Base-by-base conservation (phyloP, 2,888 invertebrate genomes). In the Isotomurus palustris region DNA sequence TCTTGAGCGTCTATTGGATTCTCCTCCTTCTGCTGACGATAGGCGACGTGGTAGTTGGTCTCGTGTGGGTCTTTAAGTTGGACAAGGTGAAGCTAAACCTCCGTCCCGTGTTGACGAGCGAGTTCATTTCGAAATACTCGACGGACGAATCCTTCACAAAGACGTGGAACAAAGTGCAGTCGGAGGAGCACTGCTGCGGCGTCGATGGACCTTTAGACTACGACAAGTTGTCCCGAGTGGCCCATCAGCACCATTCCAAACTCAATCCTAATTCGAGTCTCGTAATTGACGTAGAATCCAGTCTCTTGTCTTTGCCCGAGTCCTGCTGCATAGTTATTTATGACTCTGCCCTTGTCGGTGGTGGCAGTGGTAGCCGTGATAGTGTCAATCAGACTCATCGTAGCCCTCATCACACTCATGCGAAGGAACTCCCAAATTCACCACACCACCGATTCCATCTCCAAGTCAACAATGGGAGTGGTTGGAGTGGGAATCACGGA, bases 1-100 rank as follows among this genome's bases (percentile, higher is more conserved):
- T 90, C 71, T 81, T 91, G 58, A 87, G 88, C 79, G 84, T 86
- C 64, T 91, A 90, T 75, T 91, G 90, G 90, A 78, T 88, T 58
- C 81, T 89, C 29, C 78, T 91, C 67, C 79, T 91, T 40, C 84
- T 86, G 22, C 80, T 91, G 48, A 81, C 91, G 45, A 84, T 88
- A 72, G 90, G 90, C 54, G 91, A 91, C 81, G 84, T 86, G 14
- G 83, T 88, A 50, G 83, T 90, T 64, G 90, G 90, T 43, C 84
- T 89, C 53, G 87, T 88, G 72, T 91, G 90, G 90, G 84, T 89
- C 64, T 87, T 88, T 75, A 80, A 86, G 43, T 86, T 86, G 75
- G 86, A 87, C 73, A 81, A 81, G 60, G 65, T 69, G 83, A 90
- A 72, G 83, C 85, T 72, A 82, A 85, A 70, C 70, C 78, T 91